Percentiles rank a stretch among this genome's conserved stretches.
phyloP scores from a whole-genome alignment of 2,797 vertebrate genomes.

The Pelodytes ibericus region DNA sequence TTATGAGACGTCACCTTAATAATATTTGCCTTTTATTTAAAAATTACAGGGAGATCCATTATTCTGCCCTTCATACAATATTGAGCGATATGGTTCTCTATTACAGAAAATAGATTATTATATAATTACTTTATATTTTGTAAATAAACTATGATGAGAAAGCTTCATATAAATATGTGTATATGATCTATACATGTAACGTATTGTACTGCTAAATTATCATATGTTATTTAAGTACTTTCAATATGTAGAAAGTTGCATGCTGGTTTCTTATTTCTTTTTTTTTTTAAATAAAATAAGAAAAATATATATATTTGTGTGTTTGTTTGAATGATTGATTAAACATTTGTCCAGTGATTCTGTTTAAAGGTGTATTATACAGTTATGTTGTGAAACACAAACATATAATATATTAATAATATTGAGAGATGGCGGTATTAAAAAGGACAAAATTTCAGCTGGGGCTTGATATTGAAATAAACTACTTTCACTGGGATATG shows the following conservation, averaged over 20 bases:
- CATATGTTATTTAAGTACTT: slow-evolving; percentile 85
- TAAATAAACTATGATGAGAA: slow-evolving; percentile 69
- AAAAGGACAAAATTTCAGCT: no score
- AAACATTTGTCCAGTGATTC: no score
- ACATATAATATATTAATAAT: no score
- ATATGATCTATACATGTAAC: slow-evolving; percentile 76
- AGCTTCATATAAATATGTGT: slow-evolving; percentile 67
- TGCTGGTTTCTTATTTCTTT: slow-evolving; percentile 80
- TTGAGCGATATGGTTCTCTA: slow-evolving; percentile 58
- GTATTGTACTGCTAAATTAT: slow-evolving; percentile 80
- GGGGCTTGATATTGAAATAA: no score
- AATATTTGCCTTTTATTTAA: not conserved
- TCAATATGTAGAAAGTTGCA: slow-evolving; percentile 74
- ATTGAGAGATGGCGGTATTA: no score
- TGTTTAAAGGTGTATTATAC: no score
- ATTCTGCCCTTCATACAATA: slow-evolving; percentile 21
- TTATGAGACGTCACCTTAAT: not conserved
- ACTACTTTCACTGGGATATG: no score
- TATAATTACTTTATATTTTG: slow-evolving; percentile 64
- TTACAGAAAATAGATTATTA: slow-evolving; percentile 56
- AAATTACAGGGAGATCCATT: not conserved
- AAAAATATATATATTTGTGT: slow-evolving; percentile 59
- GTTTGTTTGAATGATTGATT: not conserved
- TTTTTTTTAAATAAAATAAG: slow-evolving; percentile 74
- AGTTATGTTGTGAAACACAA: no score